Evolutionary conservation across 2,113 vertebrate species (phyloP).

Genomic region (Ptilorrhoa leucosticta): DNA sequence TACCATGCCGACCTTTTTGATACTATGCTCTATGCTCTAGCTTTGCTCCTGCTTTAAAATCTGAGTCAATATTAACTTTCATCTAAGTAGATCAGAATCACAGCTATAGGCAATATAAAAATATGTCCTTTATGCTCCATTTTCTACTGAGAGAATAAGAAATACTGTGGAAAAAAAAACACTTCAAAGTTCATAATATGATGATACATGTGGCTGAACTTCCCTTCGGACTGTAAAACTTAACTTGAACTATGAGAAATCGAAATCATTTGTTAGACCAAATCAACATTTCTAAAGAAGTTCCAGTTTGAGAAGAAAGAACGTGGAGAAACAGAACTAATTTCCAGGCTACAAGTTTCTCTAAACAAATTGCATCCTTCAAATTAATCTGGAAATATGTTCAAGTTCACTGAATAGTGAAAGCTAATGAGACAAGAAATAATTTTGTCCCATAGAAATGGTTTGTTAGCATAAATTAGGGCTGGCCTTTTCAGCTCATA

Average conservation of each 20-base stretch:
- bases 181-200: not conserved
- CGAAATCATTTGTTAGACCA: rapidly evolving
- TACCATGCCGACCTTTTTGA: not conserved
- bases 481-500: not conserved
- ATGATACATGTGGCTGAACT: not conserved
- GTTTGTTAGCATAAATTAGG: not conserved
- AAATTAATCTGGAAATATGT: not conserved
- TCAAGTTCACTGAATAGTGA: not conserved
- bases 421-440: not conserved
- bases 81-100: not conserved
- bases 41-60: not conserved
- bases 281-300: not conserved
- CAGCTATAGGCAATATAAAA: not conserved
- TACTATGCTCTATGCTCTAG: not conserved
- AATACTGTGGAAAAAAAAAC: not conserved
- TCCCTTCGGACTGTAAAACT: not conserved
- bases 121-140: not conserved
- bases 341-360: not conserved
- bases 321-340: not conserved
- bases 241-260: not conserved
- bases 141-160: not conserved
- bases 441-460: not conserved
- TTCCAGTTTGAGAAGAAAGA: not conserved
- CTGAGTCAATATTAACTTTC: not conserved
- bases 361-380: not conserved